Conservation (phyloP, 2,797 vertebrate species). For the Cephalopachus bancanus region DNA sequence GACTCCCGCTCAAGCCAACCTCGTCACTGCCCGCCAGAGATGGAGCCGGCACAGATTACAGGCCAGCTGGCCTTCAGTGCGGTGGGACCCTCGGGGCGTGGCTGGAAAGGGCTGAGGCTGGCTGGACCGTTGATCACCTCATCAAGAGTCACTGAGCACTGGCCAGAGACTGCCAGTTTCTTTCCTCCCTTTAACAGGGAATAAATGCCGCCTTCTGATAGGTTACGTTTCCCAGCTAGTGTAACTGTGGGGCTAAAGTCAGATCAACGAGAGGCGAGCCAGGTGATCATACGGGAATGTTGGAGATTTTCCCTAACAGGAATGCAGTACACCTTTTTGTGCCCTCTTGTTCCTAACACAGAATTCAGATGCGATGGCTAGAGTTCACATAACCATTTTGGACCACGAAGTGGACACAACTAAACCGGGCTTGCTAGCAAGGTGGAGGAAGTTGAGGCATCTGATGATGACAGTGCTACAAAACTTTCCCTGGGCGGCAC, state of each 20-base stretch:
- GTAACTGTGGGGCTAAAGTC: neutral
- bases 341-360: neutral
- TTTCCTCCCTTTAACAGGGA: neutral
- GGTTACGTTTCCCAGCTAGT: neutral
- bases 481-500: neutral
- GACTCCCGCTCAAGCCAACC: neutral
- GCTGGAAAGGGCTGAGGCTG: neutral
- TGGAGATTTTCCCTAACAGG: neutral
- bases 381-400: neutral
- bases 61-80: neutral
- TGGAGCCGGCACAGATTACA: neutral
- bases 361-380: neutral
- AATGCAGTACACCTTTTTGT: neutral
- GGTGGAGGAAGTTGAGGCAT: neutral
- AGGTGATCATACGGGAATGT: neutral
- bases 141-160: neutral
- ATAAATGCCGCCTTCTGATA: neutral
- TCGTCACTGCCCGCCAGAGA: neutral
- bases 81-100: rapidly evolving
- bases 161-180: neutral
- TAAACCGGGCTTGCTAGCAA: neutral
- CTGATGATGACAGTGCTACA: neutral
- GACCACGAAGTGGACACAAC: neutral
- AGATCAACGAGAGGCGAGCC: neutral
- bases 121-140: neutral